Base-by-base conservation (phyloP, 2,888 invertebrate genomes). In the Agrotis exclamationis region DNA sequence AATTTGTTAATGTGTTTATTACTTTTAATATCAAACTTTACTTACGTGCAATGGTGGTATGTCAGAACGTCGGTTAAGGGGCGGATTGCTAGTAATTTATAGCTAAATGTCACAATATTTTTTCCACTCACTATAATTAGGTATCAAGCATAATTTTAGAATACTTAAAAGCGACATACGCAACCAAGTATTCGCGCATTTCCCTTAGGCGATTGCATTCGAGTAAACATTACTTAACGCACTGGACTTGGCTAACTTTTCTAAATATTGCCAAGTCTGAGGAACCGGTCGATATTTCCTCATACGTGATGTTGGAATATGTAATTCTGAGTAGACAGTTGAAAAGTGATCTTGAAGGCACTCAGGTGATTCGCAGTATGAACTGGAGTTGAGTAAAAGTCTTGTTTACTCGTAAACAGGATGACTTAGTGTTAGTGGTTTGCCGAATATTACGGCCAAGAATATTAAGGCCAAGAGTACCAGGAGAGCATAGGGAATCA, bases 231-330 rank as follows among this genome's bases (percentile, higher is more conserved):
- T 80, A 80, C 84, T 57, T 76, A 78, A 83, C 68, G 57, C 53
- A 74, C 74, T 73, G 63, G 74, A 76, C 64, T 60, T 66, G 33
- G 72, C 73, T 70, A 54, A 70, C 47, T 57, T 53, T 33, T 33
- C 33, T 70, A 69, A 67, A 74, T 62, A 82, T 76, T 79, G 80
- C 80, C 57, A 22, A 11, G 63, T 62, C 44, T n/a, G 39, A 33
- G 63, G n/a, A 69, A 82, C 82, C 73, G 72, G 82, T 82, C 18
- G 59, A 58, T 28, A 65, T 83, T 83, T 72, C 80, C 73, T 68
- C 76, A 82, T 64, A 70, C 11, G 20, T 53, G 57, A 14, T 73
- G 54, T 62, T 63, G 47, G 63, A 39, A 67, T 57, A 66, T 48
- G 24, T 50, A 45, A 24, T 60, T 51, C 48, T 53, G 44, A 51